Conservation (phyloP, 2,797 vertebrate species). For the Falco berigora region DNA sequence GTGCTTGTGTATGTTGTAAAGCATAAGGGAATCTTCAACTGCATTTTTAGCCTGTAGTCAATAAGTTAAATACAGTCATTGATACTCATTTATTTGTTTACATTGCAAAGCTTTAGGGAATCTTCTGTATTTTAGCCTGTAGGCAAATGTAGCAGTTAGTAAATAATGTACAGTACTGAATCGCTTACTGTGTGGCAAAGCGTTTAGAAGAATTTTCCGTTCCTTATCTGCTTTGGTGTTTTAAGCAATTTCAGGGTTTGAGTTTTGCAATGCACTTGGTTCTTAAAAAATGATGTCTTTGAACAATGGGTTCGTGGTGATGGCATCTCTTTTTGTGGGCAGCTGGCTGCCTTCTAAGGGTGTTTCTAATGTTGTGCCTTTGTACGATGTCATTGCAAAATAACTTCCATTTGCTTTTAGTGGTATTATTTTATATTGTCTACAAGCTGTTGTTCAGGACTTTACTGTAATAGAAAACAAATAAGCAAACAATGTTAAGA, state of each 20-base stretch:
- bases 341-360: neutral
- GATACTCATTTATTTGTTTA: neutral
- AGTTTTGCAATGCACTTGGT: neutral
- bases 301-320: rapidly evolving
- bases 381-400: neutral
- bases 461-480: neutral
- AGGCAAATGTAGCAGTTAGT: neutral
- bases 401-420: neutral
- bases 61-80: neutral
- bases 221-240: neutral
- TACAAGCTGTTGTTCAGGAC: neutral
- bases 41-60: neutral
- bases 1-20: neutral
- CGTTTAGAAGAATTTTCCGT: neutral
- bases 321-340: neutral
- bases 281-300: neutral
- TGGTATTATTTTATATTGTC: neutral
- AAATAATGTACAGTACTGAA: neutral
- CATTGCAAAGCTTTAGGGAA: neutral
- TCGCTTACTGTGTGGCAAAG: neutral
- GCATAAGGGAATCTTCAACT: neutral
- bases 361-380: neutral
- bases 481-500: neutral
- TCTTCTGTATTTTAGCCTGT: neutral
- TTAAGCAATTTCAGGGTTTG: neutral